Conservation (phyloP, 1,140 invertebrate species). For the Euschistus heros region DNA sequence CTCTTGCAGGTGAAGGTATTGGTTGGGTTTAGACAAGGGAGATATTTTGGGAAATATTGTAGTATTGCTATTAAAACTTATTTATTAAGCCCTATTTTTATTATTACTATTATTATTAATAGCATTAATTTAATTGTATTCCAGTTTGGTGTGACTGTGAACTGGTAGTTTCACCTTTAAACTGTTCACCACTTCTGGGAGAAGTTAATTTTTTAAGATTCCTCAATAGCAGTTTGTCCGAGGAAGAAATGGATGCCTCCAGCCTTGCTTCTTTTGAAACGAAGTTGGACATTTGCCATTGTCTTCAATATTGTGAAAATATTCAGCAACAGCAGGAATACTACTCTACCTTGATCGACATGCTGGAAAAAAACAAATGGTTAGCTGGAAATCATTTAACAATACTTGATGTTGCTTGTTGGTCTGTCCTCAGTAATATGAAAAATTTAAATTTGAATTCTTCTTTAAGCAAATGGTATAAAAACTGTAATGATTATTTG, state of each 20-base stretch:
- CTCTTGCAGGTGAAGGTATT: too few relatives aligned
- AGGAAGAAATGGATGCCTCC: not conserved
- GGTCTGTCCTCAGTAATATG: slow-evolving; percentile 19
- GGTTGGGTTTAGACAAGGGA: not conserved
- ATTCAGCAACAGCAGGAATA: not conserved
- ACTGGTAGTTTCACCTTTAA: slow-evolving; percentile 17
- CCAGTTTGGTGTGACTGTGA: slow-evolving; percentile 12
- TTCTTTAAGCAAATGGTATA: not conserved
- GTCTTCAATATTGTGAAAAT: not conserved
- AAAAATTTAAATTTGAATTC: not conserved
- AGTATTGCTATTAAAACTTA: not conserved
- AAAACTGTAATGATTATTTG: not conserved
- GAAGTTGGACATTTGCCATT: slow-evolving; percentile 18
- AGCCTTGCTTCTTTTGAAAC: not conserved
- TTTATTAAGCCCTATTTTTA: too few relatives aligned
- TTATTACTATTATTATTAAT: not conserved
- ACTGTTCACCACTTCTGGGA: slow-evolving; percentile 8
- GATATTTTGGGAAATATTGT: not conserved
- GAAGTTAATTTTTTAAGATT: slow-evolving; percentile 20
- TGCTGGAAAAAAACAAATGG: slow-evolving; percentile 14
- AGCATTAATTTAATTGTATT: not conserved
- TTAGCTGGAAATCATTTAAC: slow-evolving; percentile 5
- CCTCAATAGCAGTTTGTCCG: not conserved
- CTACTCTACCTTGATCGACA: not conserved
- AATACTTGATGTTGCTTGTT: slow-evolving; percentile 17